Percentiles rank a stretch among this genome's conserved stretches.
phyloP scores from a whole-genome alignment of 64 coral and sea anemone species.

The Orbicella faveolata region DNA sequence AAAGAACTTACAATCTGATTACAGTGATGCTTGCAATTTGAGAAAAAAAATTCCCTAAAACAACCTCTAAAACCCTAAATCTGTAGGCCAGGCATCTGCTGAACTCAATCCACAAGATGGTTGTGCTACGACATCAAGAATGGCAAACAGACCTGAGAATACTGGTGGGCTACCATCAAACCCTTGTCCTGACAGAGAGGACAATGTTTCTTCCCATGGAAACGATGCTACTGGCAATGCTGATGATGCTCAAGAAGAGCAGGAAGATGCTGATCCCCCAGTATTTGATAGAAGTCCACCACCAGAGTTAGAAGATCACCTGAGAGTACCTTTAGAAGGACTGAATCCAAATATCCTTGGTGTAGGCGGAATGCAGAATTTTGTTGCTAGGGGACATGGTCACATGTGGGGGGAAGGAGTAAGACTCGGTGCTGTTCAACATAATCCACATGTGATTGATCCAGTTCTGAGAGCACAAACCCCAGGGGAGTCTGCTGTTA shows the following conservation, averaged over 20 bases:
- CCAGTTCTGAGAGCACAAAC: constrained; percentile 53
- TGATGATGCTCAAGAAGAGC: constrained; percentile 28
- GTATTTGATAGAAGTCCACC: constrained; percentile 11
- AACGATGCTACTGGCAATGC: not conserved
- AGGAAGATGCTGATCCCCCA: not conserved
- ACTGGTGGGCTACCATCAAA: not conserved
- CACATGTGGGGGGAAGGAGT: constrained; percentile 74
- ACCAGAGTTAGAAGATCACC: constrained; percentile 33
- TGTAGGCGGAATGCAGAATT: not conserved
- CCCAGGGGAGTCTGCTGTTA: constrained; percentile 68
- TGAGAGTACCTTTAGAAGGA: constrained; percentile 3
- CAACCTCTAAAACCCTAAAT: not conserved
- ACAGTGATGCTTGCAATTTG: too few species aligned
- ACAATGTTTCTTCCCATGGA: not conserved
- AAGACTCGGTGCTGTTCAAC: constrained; percentile 49
- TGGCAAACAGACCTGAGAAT: not conserved
- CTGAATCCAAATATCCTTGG: constrained; percentile 33
- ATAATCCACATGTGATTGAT: constrained; percentile 81
- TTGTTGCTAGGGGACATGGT: not conserved
- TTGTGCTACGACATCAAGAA: not conserved
- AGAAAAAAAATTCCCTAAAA: too few species aligned
- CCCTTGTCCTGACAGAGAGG: not conserved
- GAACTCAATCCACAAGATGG: not conserved
- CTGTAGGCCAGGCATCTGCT: not conserved
- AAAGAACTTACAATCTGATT: too few species aligned